Conservation (phyloP, 1,140 invertebrate species). For the Samia ricini region DNA sequence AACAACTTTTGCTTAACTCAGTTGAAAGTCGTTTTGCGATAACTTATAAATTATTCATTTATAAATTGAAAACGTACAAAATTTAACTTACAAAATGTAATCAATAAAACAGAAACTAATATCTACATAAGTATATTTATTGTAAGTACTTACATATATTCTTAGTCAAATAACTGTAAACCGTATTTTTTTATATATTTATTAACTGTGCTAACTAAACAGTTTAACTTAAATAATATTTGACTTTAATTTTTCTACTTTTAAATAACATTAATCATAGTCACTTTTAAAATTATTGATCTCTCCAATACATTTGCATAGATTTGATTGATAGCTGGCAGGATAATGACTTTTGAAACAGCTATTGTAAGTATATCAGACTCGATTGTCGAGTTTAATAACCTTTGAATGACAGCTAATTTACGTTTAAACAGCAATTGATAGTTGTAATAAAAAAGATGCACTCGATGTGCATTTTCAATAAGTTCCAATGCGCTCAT, state of each 20-base stretch:
- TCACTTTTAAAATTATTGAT: not conserved
- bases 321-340: not conserved
- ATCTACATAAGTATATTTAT: too few relatives aligned
- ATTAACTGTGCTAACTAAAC: too few relatives aligned
- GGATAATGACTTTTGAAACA: not conserved
- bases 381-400: not conserved
- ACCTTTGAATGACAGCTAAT: not conserved
- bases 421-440: not conserved
- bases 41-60: not conserved
- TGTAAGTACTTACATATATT: too few relatives aligned
- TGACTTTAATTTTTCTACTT: not conserved
- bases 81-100: not conserved
- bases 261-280: not conserved
- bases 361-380: not conserved
- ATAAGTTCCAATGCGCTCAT: constrained; percentile 14
- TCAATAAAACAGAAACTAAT: not conserved
- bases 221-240: too few relatives aligned
- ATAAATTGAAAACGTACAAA: not conserved
- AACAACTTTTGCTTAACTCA: not conserved
- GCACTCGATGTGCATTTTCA: not conserved
- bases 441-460: not conserved
- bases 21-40: not conserved
- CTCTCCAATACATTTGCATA: not conserved
- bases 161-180: too few relatives aligned
- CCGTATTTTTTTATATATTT: too few relatives aligned